These are phyloP conservation scores for Panthera tigris DNA, from an alignment of 2,113 vertebrate species.

Conservation along the genomic window DNA sequence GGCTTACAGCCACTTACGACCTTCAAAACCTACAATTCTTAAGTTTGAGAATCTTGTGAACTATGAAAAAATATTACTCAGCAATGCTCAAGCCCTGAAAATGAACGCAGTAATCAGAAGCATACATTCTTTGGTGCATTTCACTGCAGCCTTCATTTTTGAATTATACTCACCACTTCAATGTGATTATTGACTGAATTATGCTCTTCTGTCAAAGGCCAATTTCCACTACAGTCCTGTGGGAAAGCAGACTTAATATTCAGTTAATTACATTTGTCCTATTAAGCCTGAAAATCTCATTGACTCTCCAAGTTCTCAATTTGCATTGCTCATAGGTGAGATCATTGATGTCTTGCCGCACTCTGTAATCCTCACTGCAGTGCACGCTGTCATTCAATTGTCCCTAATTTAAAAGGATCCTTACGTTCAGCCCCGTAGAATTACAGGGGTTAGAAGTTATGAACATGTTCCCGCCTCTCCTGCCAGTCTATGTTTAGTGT, in stretches of 20 bases:
- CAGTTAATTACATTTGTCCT: slow-evolving; percentile 71
- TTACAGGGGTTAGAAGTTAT: slow-evolving; percentile 44
- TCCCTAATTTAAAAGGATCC: slow-evolving; percentile 51
- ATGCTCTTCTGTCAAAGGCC: slow-evolving; percentile 64
- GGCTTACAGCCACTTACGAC: neutral
- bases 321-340: slow-evolving; percentile 40
- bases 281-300: slow-evolving; percentile 59
- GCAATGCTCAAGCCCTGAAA: neutral
- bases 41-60: slow-evolving; percentile 39
- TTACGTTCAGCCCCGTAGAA: slow-evolving; percentile 6
- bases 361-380: neutral
- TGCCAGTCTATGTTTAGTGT: neutral
- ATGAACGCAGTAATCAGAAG: neutral
- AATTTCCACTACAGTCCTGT: slow-evolving; percentile 40
- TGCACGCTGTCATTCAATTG: slow-evolving; percentile 23
- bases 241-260: slow-evolving; percentile 69
- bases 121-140: neutral
- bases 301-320: slow-evolving; percentile 53
- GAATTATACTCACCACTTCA: slow-evolving; percentile 39
- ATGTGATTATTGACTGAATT: slow-evolving; percentile 64
- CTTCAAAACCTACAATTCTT: slow-evolving; percentile 15
- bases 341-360: neutral
- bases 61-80: slow-evolving; percentile 32
- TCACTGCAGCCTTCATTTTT: neutral
- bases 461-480: neutral